These are phyloP conservation scores for Solen grandis DNA, from an alignment of 1,140 invertebrate genomes.

Conservation along the genomic window DNA sequence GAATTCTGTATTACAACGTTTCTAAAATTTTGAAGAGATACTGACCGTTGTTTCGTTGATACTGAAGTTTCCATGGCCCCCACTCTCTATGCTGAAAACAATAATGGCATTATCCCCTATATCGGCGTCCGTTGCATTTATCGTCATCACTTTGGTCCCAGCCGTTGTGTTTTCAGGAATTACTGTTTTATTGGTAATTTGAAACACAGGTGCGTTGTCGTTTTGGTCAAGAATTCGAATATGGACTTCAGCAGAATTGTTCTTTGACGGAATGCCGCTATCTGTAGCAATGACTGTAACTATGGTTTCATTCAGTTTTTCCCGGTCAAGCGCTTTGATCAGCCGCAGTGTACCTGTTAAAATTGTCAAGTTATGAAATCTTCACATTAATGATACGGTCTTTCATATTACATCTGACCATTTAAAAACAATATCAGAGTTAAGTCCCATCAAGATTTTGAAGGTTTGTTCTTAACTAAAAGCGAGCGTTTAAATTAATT, in stretches of 20 bases:
- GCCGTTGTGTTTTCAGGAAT: conserved; percentile 6
- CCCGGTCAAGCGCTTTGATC: conserved; percentile 32
- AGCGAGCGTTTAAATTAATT: background rate
- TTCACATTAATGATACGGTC: no score
- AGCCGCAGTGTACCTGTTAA: no score
- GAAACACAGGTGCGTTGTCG: conserved; percentile 5
- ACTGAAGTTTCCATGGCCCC: conserved; percentile 3
- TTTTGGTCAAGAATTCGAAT: conserved; percentile 28
- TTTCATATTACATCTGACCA: conserved; percentile 27
- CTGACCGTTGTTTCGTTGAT: conserved; percentile 17
- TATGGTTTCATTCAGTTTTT: background rate
- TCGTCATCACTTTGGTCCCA: background rate
- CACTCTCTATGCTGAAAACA: conserved; percentile 11
- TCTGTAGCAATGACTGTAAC: conserved; percentile 16
- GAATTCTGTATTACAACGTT: no score
- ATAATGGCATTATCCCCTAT: conserved; percentile 20
- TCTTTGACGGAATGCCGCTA: conserved; percentile 11
- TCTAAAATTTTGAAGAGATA: no score
- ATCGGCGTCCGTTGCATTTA: conserved; percentile 20
- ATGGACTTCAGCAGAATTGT: background rate
- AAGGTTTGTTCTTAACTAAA: background rate
- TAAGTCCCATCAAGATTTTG: background rate
- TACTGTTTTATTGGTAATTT: background rate
- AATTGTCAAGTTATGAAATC: no score
- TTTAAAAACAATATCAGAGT: background rate